Conservation (phyloP, 2,888 invertebrate genomes). For the Nomada fucata region DNA sequence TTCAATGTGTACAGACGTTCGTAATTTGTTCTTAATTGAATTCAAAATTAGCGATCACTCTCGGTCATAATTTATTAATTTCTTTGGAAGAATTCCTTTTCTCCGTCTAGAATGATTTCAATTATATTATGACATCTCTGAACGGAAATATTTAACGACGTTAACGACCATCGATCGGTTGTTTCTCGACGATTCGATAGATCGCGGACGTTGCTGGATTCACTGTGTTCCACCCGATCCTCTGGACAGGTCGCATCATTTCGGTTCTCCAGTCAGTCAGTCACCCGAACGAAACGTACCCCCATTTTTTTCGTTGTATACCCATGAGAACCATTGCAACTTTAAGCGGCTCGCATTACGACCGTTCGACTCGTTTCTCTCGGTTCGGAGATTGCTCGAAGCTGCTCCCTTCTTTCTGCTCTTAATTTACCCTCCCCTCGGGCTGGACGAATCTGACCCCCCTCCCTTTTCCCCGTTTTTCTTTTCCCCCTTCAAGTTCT, state of each 20-base stretch:
- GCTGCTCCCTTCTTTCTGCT: conserved; percentile 66
- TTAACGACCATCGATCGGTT: too few relatives aligned
- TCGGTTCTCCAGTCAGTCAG: conserved; percentile 75
- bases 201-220: too few relatives aligned
- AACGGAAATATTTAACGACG: too few relatives aligned
- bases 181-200: too few relatives aligned
- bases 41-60: too few relatives aligned
- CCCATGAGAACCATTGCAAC: conserved; percentile 79
- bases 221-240: conserved; percentile 67
- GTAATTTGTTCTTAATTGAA: too few relatives aligned
- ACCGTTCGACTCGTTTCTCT: conserved; percentile 76
- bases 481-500: neutral
- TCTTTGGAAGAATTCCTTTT: too few relatives aligned
- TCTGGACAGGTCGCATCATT: conserved; percentile 74
- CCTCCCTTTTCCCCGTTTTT: neutral
- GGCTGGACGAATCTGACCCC: neutral
- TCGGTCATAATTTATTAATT: too few relatives aligned
- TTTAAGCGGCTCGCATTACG: conserved; percentile 80
- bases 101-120: too few relatives aligned
- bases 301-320: conserved; percentile 53
- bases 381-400: conserved; percentile 65
- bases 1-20: too few relatives aligned
- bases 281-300: conserved; percentile 69
- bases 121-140: too few relatives aligned
- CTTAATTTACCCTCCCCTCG: conserved; percentile 66